These are phyloP conservation scores for Melolontha melolontha DNA, from an alignment of 2,888 invertebrate genomes.

Conservation along the genomic window DNA sequence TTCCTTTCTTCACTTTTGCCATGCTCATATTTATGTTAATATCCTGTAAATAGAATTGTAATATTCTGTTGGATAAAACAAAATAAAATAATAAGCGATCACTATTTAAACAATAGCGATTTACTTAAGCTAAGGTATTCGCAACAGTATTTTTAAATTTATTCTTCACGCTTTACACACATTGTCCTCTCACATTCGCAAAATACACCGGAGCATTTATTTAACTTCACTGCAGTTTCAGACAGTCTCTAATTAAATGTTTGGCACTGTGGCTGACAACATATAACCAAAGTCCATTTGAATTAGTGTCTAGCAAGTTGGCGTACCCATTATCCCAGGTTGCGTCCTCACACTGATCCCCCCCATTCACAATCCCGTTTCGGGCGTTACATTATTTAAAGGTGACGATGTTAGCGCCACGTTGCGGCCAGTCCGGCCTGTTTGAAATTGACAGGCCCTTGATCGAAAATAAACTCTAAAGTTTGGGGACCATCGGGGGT, in stretches of 20 bases:
- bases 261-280: conserved; percentile 48
- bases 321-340: conserved; percentile 37
- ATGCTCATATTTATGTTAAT: too few relatives aligned
- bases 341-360: background rate
- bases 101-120: too few relatives aligned
- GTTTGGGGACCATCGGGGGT: background rate
- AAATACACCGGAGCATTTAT: conserved; percentile 10
- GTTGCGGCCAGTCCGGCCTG: conserved; percentile 22
- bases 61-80: too few relatives aligned
- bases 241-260: conserved; percentile 37
- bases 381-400: conserved; percentile 48
- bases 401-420: conserved; percentile 15
- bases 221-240: conserved; percentile 39
- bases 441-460: conserved; percentile 47
- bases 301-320: conserved; percentile 51
- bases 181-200: background rate
- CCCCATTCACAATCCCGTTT: background rate
- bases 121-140: too few relatives aligned
- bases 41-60: too few relatives aligned
- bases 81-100: too few relatives aligned
- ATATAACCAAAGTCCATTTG: conserved; percentile 51
- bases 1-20: too few relatives aligned
- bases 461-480: conserved; percentile 36
- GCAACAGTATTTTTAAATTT: too few relatives aligned
- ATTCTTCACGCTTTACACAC: too few relatives aligned